Conservation (phyloP, 2,113 vertebrate species). For the Aptenodytes patagonicus region DNA sequence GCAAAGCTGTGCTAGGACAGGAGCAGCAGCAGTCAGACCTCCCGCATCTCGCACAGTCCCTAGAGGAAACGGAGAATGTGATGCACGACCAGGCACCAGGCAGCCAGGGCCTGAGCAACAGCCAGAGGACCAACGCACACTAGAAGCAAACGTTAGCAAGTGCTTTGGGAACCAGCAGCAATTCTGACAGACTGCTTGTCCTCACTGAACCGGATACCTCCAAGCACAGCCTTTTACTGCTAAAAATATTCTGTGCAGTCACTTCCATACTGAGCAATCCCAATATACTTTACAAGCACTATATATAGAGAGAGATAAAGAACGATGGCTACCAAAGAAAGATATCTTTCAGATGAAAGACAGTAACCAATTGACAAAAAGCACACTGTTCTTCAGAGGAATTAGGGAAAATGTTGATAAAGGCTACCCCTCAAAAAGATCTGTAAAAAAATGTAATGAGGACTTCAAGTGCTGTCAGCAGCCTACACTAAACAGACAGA, state of each 20-base stretch:
- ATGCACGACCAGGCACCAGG: background rate
- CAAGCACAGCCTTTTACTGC: background rate
- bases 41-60: fast-evolving
- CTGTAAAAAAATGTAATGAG: background rate
- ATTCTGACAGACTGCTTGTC: background rate
- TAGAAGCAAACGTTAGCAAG: background rate
- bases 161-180: background rate
- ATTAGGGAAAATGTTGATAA: background rate
- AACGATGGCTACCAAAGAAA: background rate
- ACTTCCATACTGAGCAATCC: background rate
- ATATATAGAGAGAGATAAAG: background rate
- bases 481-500: background rate
- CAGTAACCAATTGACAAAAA: background rate
- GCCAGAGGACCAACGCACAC: background rate
- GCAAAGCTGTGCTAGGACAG: background rate
- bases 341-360: background rate
- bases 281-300: background rate
- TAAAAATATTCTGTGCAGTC: background rate
- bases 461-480: background rate
- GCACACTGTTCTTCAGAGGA: background rate
- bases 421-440: background rate
- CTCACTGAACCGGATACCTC: background rate
- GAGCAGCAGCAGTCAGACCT: background rate
- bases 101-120: background rate
- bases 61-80: background rate